These are phyloP conservation scores for Lapara coniferarum DNA, from an alignment of 2,888 invertebrate species.

Conservation along the genomic window DNA sequence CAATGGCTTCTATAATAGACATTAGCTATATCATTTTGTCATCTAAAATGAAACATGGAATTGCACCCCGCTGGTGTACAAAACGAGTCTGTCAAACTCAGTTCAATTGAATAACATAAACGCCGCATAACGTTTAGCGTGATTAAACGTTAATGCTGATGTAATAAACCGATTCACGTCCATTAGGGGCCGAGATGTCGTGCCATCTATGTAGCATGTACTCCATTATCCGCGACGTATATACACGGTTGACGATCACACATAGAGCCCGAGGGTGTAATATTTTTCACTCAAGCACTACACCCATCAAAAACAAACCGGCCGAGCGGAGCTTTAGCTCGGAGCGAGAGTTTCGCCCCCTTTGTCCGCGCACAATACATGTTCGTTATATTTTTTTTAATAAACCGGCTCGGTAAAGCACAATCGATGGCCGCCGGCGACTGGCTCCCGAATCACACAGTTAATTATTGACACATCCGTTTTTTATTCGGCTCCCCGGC, in stretches of 20 bases:
- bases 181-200: slow-evolving; percentile 1
- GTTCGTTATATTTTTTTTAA: slow-evolving; percentile 64
- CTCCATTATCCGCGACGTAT: neutral
- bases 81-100: slow-evolving; percentile 2
- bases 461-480: slow-evolving; percentile 83
- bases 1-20: neutral
- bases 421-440: slow-evolving; percentile 74
- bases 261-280: slow-evolving; percentile 77
- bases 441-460: slow-evolving; percentile 72
- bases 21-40: neutral
- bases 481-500: slow-evolving; percentile 64
- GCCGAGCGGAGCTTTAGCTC: slow-evolving; percentile 48
- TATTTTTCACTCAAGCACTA: slow-evolving; percentile 76
- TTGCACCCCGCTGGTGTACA: neutral
- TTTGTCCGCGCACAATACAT: slow-evolving; percentile 68
- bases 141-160: slow-evolving; percentile 9
- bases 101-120: neutral
- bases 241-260: slow-evolving; percentile 33
- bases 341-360: slow-evolving; percentile 60
- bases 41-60: slow-evolving; percentile 1
- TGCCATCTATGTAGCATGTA: neutral
- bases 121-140: slow-evolving; percentile 27
- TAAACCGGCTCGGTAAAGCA: slow-evolving; percentile 59
- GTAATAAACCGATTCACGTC: slow-evolving; percentile 8
- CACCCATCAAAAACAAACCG: slow-evolving; percentile 67